Percentiles rank a stretch among this genome's conserved stretches.
phyloP scores from a whole-genome alignment of 2,797 vertebrate genomes.

The Pelochelys cantorii region DNA sequence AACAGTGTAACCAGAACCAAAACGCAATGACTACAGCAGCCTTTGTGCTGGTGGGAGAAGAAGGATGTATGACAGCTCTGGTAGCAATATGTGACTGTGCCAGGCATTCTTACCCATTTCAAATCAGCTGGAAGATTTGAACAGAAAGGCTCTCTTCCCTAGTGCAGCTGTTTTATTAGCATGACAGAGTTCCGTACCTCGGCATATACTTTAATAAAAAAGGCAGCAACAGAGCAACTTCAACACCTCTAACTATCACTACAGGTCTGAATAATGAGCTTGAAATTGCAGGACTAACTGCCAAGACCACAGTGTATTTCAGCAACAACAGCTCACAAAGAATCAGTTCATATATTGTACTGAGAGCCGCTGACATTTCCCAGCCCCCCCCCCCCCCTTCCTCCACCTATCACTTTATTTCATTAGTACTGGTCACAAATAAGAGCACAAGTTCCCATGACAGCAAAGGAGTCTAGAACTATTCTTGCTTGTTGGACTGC shows the following conservation, averaged over 20 bases:
- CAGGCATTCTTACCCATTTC: neutral
- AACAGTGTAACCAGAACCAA: neutral
- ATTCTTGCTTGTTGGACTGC: neutral
- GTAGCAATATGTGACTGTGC: neutral
- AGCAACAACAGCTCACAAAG: neutral
- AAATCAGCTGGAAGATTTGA: neutral
- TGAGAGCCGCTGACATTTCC: slow-evolving; percentile 29
- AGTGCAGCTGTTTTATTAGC: neutral
- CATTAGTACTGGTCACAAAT: slow-evolving; percentile 32
- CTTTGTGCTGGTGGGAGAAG: neutral
- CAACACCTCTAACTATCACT: neutral
- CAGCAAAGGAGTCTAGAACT: neutral
- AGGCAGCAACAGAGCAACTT: neutral
- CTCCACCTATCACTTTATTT: neutral
- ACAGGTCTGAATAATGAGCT: slow-evolving; percentile 35
- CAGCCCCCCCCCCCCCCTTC: neutral
- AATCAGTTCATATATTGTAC: neutral
- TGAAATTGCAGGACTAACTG: slow-evolving; percentile 13
- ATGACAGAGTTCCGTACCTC: neutral
- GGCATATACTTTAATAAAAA: neutral
- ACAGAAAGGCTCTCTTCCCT: neutral
- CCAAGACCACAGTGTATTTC: slow-evolving; percentile 5
- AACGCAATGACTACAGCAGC: neutral
- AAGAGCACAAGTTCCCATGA: slow-evolving; percentile 24
- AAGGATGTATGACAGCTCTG: neutral